phyloP scores from a whole-genome alignment of 2,888 invertebrate species.

The Andrena bicolor region DNA sequence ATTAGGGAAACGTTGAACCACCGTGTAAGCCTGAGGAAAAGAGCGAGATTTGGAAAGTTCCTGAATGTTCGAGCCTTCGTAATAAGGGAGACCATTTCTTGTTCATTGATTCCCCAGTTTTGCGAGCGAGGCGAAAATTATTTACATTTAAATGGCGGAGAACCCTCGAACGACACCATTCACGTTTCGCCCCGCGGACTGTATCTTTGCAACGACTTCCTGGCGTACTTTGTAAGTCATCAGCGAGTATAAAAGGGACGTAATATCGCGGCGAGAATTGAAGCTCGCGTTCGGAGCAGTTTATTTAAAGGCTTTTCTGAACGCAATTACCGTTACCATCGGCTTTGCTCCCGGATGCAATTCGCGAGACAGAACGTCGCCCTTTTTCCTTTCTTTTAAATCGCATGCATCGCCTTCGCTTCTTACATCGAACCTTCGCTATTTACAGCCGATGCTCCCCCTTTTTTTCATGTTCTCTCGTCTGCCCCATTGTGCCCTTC shows the following conservation, averaged over 20 bases:
- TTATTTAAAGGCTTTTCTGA: conserved; percentile 30
- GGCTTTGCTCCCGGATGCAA: background rate
- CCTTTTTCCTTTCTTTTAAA: background rate
- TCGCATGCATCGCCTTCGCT: background rate
- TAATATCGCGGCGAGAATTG: conserved; percentile 18
- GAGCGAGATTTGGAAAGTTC: background rate
- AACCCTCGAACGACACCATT: background rate
- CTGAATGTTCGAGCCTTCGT: background rate
- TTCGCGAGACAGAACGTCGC: background rate
- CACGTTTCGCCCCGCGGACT: background rate
- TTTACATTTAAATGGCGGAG: background rate
- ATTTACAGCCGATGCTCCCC: background rate
- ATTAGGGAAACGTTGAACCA: too few relatives aligned
- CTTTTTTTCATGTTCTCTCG: background rate
- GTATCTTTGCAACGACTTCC: conserved; percentile 15
- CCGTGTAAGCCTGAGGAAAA: background rate
- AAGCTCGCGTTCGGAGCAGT: conserved; percentile 7
- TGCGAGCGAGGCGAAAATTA: background rate
- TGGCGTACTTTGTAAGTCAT: conserved; percentile 23
- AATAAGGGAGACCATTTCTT: background rate
- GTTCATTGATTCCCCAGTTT: background rate
- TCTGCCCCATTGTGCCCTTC: background rate
- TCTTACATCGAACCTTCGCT: background rate
- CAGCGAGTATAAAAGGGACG: conserved; percentile 21
- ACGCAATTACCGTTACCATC: conserved; percentile 27